Conservation (phyloP, 2,888 invertebrate genomes). For the Tanytarsus gracilentus region DNA sequence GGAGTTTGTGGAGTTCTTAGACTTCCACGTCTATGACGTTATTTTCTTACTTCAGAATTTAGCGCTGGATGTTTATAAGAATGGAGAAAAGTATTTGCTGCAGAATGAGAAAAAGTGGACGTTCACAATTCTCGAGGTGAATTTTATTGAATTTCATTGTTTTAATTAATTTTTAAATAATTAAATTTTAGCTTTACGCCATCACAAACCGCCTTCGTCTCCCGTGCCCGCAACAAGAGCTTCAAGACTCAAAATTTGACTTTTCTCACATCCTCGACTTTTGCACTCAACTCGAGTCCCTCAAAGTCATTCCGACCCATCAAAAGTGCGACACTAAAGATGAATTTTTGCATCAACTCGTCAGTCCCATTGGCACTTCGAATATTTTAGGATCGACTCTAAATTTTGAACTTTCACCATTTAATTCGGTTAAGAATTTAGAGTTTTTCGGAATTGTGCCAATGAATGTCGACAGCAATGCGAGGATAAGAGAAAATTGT, state of each 20-base stretch:
- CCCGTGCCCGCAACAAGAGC: conserved; percentile 72
- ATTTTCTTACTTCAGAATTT: conserved; percentile 75
- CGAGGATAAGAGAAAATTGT: conserved; percentile 48
- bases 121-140: conserved; percentile 72
- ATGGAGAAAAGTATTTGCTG: conserved; percentile 59
- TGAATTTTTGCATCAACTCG: conserved; percentile 6
- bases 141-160: conserved; percentile 13
- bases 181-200: conserved; percentile 68
- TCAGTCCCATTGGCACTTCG: conserved; percentile 59
- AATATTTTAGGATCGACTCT: conserved; percentile 75
- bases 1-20: conserved; percentile 72
- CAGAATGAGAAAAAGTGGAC: conserved; percentile 54
- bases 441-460: conserved; percentile 53
- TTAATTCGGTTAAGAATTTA: conserved; percentile 66
- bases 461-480: conserved; percentile 39
- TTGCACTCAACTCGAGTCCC: conserved; percentile 61
- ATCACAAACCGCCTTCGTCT: conserved; percentile 79
- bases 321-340: not conserved
- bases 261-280: conserved; percentile 88
- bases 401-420: conserved; percentile 70
- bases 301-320: conserved; percentile 47
- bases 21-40: conserved; percentile 84
- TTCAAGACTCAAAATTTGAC: conserved; percentile 70
- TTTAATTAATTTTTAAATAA: not conserved
- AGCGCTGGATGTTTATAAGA: conserved; percentile 66